A percentile compares a stretch with the other conserved stretches of the same genome.
phyloP scores from a whole-genome alignment of 1,140 invertebrate genomes.

The Temnothorax curvispinosus region DNA sequence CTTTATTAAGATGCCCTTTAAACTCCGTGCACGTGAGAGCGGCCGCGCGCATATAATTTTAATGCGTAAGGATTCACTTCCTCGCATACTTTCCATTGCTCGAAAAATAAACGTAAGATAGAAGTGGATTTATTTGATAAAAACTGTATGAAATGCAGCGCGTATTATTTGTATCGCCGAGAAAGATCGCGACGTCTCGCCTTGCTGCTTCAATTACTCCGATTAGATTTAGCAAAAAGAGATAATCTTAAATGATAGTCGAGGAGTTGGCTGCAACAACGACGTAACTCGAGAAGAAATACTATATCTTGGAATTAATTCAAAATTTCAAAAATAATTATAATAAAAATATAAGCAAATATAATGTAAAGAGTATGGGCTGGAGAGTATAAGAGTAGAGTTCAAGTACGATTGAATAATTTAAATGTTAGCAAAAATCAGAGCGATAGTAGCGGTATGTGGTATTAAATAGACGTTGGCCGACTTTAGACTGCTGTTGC shows the following conservation, averaged over 20 bases:
- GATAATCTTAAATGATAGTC: background rate
- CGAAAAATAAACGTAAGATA: background rate
- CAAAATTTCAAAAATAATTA: background rate
- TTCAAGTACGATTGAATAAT: background rate
- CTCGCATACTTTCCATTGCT: background rate
- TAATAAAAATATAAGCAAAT: background rate
- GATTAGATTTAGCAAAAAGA: background rate
- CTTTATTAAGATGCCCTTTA: conserved; percentile 49
- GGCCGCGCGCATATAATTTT: conserved; percentile 43
- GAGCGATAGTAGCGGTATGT: background rate
- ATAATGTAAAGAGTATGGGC: no score
- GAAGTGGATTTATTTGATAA: background rate
- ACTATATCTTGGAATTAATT: background rate
- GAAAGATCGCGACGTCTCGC: background rate
- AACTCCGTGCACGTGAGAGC: conserved; percentile 26
- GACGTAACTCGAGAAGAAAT: background rate
- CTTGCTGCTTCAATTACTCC: background rate
- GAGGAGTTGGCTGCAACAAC: background rate
- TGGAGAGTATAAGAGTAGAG: background rate
- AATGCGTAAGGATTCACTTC: background rate
- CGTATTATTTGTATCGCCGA: background rate
- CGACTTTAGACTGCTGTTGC: background rate
- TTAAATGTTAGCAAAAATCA: background rate
- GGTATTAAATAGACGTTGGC: background rate
- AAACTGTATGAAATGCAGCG: background rate